Conservation (phyloP, 2,113 vertebrate genomes). For the Dromaius novaehollandiae region DNA sequence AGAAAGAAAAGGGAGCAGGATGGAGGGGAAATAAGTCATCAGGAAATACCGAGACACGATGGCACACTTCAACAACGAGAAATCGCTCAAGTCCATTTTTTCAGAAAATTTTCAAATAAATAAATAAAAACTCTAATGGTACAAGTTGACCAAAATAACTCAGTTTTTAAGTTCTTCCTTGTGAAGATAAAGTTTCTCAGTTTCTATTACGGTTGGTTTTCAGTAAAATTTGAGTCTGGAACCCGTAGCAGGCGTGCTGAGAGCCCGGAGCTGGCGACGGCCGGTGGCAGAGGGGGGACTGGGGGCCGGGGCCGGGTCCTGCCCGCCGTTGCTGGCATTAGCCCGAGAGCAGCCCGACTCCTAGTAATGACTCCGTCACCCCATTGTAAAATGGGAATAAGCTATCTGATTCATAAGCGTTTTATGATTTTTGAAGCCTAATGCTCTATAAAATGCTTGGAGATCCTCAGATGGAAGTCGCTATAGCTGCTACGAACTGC, state of each 20-base stretch:
- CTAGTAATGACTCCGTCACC: background rate
- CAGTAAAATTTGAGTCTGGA: no score
- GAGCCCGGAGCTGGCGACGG: background rate
- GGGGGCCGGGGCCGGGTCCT: background rate
- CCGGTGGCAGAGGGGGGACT: no score
- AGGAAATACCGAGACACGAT: background rate
- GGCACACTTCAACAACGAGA: background rate
- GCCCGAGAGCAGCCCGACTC: rapidly evolving
- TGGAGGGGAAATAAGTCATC: background rate
- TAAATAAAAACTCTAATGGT: background rate
- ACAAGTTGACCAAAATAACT: background rate
- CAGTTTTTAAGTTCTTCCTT: background rate
- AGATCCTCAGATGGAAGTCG: background rate
- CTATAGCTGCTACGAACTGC: no score
- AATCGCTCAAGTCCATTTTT: background rate
- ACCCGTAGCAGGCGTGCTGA: background rate
- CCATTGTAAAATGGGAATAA: background rate
- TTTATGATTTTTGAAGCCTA: background rate
- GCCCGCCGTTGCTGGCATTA: background rate
- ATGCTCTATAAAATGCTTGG: background rate
- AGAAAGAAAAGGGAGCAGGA: background rate
- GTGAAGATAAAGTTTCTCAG: background rate
- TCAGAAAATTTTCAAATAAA: background rate
- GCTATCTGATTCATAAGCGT: rapidly evolving
- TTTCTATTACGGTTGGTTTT: background rate